A percentile compares a stretch with the other conserved stretches of the same genome.
Evolutionary conservation across 2,888 invertebrate species (phyloP).

Genomic region (Heteromurus nitidus): DNA sequence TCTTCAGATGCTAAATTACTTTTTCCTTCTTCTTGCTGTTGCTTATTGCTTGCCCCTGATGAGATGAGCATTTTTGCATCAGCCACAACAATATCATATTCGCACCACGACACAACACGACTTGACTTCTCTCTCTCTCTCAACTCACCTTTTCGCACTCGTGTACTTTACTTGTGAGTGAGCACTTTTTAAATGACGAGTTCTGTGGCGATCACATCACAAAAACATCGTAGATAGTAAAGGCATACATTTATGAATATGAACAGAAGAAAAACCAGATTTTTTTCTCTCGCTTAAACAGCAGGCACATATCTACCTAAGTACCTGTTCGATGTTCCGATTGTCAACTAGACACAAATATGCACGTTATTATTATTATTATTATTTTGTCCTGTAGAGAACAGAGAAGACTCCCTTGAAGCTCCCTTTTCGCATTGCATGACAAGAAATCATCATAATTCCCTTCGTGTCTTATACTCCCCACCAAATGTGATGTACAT

Average conservation of each 20-base stretch:
- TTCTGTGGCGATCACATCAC: background rate
- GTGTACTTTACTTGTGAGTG: background rate
- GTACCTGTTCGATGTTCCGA: too few species aligned
- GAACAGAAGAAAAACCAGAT: constrained; percentile 39
- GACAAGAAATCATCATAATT: constrained; percentile 9
- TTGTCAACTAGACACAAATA: too few species aligned
- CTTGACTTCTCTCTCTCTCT: constrained; percentile 20
- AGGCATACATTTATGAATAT: too few species aligned
- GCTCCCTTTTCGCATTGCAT: background rate
- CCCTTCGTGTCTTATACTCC: constrained; percentile 2
- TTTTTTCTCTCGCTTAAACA: background rate
- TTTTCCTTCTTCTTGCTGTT: too few species aligned
- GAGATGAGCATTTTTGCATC: too few species aligned
- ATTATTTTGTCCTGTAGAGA: too few species aligned
- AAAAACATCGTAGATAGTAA: too few species aligned
- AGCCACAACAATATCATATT: constrained; percentile 6
- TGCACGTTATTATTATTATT: too few species aligned
- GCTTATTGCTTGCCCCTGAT: background rate
- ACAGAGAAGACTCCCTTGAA: too few species aligned
- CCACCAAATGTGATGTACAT: too few species aligned
- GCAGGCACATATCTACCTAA: too few species aligned
- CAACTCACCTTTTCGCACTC: constrained; percentile 7
- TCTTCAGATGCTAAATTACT: background rate
- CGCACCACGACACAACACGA: constrained; percentile 10
- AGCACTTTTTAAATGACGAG: too few species aligned